phyloP scores from a whole-genome alignment of 2,797 vertebrate species.

The Sternarchorhynchus goeldii region DNA sequence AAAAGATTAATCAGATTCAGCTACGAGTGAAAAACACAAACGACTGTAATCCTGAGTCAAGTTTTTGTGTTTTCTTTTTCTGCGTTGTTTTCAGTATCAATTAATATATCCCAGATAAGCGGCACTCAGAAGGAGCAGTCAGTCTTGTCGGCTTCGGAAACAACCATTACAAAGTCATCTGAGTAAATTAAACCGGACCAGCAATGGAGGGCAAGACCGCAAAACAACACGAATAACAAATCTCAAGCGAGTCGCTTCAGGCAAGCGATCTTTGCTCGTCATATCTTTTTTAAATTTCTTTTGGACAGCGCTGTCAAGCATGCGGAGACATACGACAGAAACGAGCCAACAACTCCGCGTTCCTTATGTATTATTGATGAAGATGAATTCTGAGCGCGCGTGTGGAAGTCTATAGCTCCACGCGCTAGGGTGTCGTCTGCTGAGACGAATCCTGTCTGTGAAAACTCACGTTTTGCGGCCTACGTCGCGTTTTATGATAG shows the following conservation, averaged over 20 bases:
- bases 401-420: not conserved
- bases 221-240: slow-evolving; percentile 42
- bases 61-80: not conserved
- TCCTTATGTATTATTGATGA: slow-evolving; percentile 25
- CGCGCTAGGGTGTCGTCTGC: not conserved
- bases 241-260: slow-evolving; percentile 6
- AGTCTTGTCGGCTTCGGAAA: slow-evolving; percentile 23
- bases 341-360: slow-evolving; percentile 2
- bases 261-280: slow-evolving; percentile 23
- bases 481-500: too few relatives aligned
- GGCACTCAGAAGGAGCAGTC: slow-evolving; percentile 26
- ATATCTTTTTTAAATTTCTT: slow-evolving; percentile 21
- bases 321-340: slow-evolving; percentile 6
- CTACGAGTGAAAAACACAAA: slow-evolving; percentile 8
- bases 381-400: not conserved
- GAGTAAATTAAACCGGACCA: slow-evolving; percentile 34
- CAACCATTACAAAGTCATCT: slow-evolving; percentile 41
- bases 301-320: not conserved
- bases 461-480: not conserved
- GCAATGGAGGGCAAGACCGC: slow-evolving; percentile 19
- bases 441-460: not conserved
- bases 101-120: slow-evolving; percentile 60
- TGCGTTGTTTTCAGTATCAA: slow-evolving; percentile 43
- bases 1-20: not conserved
- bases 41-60: slow-evolving; percentile 6